These are phyloP conservation scores for Microcebus jonahi DNA, from an alignment of 2,113 vertebrate species.

Conservation along the genomic window DNA sequence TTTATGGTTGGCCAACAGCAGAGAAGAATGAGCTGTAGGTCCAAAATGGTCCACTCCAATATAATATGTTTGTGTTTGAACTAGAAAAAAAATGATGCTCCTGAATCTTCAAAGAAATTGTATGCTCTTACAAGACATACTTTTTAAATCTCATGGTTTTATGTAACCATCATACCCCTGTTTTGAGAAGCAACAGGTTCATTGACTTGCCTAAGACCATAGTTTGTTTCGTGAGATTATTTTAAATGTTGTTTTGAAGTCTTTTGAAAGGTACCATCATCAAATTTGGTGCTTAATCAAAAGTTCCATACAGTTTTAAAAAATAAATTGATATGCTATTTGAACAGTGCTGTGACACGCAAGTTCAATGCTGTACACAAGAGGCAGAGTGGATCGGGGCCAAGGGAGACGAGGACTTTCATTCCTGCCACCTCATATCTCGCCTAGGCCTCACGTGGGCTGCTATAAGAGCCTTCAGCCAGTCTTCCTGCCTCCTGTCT, in stretches of 20 bases:
- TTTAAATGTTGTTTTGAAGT: conserved; percentile 22
- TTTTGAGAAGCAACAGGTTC: conserved; percentile 16
- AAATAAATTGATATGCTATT: not conserved
- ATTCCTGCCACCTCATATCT: not conserved
- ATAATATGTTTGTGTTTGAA: not conserved
- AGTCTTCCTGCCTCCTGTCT: not conserved
- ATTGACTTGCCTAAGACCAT: not conserved
- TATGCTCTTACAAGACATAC: not conserved
- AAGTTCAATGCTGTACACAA: not conserved
- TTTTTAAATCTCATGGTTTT: not conserved
- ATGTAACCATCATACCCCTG: not conserved
- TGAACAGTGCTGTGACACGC: not conserved
- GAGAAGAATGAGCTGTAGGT: not conserved
- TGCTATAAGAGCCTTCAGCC: not conserved
- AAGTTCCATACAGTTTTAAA: not conserved
- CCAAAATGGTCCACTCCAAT: not conserved
- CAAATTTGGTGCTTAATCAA: not conserved
- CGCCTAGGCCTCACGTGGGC: accelerated
- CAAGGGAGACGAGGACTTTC: not conserved
- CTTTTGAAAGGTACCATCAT: conserved; percentile 6
- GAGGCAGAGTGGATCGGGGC: not conserved
- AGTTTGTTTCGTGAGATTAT: not conserved
- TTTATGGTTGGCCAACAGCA: not conserved
- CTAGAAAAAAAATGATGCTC: not conserved
- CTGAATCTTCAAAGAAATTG: not conserved